A percentile compares a stretch with the other conserved stretches of the same genome.
Evolutionary conservation across 2,797 vertebrate species (phyloP).

Genomic region (Oreochromis mossambicus): DNA sequence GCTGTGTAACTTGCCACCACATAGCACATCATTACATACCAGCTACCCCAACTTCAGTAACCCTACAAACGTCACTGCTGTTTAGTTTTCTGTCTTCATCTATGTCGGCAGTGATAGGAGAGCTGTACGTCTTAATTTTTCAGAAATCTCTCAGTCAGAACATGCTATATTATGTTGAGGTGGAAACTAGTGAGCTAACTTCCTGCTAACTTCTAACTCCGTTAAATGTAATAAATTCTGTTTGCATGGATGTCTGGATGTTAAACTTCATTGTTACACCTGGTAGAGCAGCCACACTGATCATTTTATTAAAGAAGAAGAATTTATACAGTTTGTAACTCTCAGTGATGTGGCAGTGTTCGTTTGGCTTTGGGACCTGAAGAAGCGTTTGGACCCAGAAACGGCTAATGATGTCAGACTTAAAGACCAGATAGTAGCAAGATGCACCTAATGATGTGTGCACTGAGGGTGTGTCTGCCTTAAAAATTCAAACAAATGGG

Average conservation of each 20-base stretch:
- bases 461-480: neutral
- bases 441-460: neutral
- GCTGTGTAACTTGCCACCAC: neutral
- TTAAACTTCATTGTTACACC: neutral
- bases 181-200: neutral
- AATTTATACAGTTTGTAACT: neutral
- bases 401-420: neutral
- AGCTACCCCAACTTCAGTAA: accelerated
- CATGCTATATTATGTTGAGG: neutral
- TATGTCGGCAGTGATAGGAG: accelerated
- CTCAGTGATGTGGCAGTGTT: neutral
- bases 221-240: neutral
- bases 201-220: neutral
- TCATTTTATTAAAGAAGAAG: neutral
- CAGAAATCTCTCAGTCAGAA: neutral
- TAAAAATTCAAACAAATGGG: neutral
- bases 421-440: neutral
- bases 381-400: neutral
- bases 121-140: neutral
- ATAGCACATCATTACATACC: neutral
- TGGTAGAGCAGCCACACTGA: neutral
- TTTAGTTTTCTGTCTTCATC: neutral
- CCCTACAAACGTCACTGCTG: accelerated
- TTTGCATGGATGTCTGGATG: neutral
- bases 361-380: neutral